These are phyloP conservation scores for Eutrigla gurnardus DNA, from an alignment of 2,797 vertebrate species.

Conservation along the genomic window DNA sequence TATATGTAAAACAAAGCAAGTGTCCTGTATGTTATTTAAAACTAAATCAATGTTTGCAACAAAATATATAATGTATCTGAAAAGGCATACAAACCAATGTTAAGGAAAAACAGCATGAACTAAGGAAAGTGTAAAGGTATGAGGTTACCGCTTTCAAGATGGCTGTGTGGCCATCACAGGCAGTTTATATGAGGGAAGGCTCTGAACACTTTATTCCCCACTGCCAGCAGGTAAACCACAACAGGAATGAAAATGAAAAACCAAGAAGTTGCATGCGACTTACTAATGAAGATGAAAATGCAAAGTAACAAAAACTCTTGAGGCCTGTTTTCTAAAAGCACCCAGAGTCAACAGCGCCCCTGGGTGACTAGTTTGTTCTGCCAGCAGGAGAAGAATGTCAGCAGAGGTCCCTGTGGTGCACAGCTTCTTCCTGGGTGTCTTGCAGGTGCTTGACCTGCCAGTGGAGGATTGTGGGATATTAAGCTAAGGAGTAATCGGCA, in stretches of 20 bases:
- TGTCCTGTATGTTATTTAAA: no score
- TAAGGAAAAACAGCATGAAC: no score
- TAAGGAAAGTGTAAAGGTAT: no score
- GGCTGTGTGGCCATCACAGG: no score
- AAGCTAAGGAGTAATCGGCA: slow-evolving; percentile 38
- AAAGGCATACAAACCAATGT: no score
- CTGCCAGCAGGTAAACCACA: slow-evolving; percentile 3
- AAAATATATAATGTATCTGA: no score
- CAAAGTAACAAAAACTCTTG: slow-evolving; percentile 16
- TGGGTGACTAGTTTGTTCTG: slow-evolving; percentile 35
- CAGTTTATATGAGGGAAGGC: no score
- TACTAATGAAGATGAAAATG: slow-evolving; percentile 32
- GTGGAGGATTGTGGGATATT: slow-evolving; percentile 47
- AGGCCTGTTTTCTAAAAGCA: slow-evolving; percentile 17
- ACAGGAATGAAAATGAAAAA: background rate
- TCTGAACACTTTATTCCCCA: no score
- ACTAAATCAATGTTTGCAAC: no score
- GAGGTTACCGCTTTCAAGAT: no score
- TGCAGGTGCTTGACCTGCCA: slow-evolving; percentile 46
- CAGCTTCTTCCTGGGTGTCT: slow-evolving; percentile 18
- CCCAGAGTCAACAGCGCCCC: background rate
- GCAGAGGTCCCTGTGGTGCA: slow-evolving; percentile 27
- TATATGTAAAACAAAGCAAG: no score
- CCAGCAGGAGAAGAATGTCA: slow-evolving; percentile 1
- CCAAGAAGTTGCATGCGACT: background rate